Evolutionary conservation across 2,113 vertebrate species (phyloP), one percentile per base, ranked within the genome.

Genomic region (Cyphomyrus discorhynchus): DNA sequence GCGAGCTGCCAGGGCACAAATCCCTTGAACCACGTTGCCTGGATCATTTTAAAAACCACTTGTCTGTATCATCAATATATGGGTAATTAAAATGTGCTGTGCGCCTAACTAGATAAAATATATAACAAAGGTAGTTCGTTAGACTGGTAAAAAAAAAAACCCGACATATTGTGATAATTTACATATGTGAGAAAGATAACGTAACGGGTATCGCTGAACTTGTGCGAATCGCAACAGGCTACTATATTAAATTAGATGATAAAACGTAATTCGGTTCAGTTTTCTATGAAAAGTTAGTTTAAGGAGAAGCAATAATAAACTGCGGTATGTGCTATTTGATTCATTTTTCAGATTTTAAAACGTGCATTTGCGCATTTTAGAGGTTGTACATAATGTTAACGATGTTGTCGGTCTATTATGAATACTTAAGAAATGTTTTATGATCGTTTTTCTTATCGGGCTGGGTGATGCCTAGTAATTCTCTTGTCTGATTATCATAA

Each of bases 161-260:
- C 13, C 15, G 31, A 45, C n/a, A 0, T 39, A 19, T 82, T 19
- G 21, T 82, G 42, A 82, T 70, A 82, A 45, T 31, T 82, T 45
- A 45, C 42, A 7, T 82, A 42, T 39, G 6, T 82, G 42, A 19
- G 35, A 39, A 45, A 17, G 39, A 82, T 82, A 39, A 45, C 39
- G 77, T 82, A 45, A 39, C 77, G 77, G 15, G 77, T 21, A 45
- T 82, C 5, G 31, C 77, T 84, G 39, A 84, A 84, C 21, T 46
- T 45, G 82, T 21, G 39, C 19, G 82, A 9, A 84, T 84, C 19
- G 82, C 82, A 84, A 84, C 82, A 84, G 82, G 82, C 82, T 84
- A 46, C 8, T 84, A 5, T 46, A n/a, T 84, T 46, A 46, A 24
- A 82, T 82, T 82, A 46, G 24, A n/a, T 24, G 42, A 4, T 24